Conservation (phyloP, 2,888 invertebrate species). For the Enoplolaimus lenunculus region DNA sequence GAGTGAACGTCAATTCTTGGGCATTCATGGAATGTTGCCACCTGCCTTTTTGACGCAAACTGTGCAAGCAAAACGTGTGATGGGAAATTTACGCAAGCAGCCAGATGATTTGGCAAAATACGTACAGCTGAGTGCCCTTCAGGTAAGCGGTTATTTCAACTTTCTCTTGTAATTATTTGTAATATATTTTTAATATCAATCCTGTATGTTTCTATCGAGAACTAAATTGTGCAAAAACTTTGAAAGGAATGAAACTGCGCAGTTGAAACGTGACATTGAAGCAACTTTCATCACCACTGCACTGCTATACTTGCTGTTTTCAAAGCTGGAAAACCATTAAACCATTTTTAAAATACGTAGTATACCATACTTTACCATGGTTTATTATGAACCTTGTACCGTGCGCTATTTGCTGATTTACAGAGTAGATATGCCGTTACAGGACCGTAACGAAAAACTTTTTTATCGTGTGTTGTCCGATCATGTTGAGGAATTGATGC, state of each 20-base stretch:
- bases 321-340: neutral
- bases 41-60: conserved; percentile 62
- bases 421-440: neutral
- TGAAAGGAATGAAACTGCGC: too few relatives aligned
- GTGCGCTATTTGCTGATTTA: too few relatives aligned
- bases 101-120: conserved; percentile 83
- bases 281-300: neutral
- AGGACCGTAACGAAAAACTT: conserved; percentile 87
- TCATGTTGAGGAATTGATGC: conserved; percentile 81
- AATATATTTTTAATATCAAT: too few relatives aligned
- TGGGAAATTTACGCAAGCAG: conserved; percentile 64
- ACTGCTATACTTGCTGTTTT: neutral
- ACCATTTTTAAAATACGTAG: too few relatives aligned
- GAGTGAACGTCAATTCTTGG: conserved; percentile 79
- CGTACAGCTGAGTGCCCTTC: conserved; percentile 73
- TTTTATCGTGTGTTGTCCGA: conserved; percentile 79
- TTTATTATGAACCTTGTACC: too few relatives aligned
- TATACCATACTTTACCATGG: too few relatives aligned
- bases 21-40: conserved; percentile 87
- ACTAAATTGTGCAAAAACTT: too few relatives aligned
- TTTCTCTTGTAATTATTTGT: too few relatives aligned
- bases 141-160: conserved; percentile 46
- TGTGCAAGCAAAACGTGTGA: conserved; percentile 56
- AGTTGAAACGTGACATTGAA: neutral
- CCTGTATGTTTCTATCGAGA: too few relatives aligned